Base-by-base conservation (phyloP, 2,888 invertebrate genomes). In the Hyalella azteca region DNA sequence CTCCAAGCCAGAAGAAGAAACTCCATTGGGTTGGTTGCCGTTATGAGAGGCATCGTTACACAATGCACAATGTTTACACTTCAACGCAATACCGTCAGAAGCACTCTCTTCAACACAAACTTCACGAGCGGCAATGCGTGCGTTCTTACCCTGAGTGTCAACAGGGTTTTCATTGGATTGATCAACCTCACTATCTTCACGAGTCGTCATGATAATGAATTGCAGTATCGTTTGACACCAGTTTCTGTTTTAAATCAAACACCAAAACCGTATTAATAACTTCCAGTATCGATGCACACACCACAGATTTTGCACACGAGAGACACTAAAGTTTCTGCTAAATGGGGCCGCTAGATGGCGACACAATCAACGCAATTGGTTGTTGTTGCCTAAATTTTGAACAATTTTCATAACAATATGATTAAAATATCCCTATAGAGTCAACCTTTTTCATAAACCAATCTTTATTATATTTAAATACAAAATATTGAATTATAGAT, bases 361-460 rank as follows among this genome's bases (percentile, higher is more conserved):
- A 22, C 13, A 13, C 29, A 11, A 29, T 29, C 29, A 29, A 22
- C 13, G 26, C 29, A 11, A 29, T 29, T 54, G 54, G 26, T 54
- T 54, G 54, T 54, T 54, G 54, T 26, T 54, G 54, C 54, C 54
- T 54, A 54, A 54, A 54, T 29, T 54, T 54, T 54, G 54, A 54
- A 54, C 26, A 7, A 54, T 26, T 26, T 26, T 54, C 54, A 54
- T 54, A 26, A 0, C 9, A 7, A 54, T 7, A 54, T 54, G 54
- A 29, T n/a, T 19, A 54, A 54, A 50, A 54, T 26, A 54, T n/a
- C n/a, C n/a, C n/a, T n/a, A n/a, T n/a, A n/a, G n/a, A n/a, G n/a
- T n/a, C n/a, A n/a, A n/a, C n/a, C n/a, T n/a, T n/a, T n/a, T n/a
- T n/a, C n/a, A n/a, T n/a, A n/a, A n/a, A n/a, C n/a, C n/a, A n/a